phyloP scores from a whole-genome alignment of 2,113 vertebrate genomes.

The Alosa alosa region DNA sequence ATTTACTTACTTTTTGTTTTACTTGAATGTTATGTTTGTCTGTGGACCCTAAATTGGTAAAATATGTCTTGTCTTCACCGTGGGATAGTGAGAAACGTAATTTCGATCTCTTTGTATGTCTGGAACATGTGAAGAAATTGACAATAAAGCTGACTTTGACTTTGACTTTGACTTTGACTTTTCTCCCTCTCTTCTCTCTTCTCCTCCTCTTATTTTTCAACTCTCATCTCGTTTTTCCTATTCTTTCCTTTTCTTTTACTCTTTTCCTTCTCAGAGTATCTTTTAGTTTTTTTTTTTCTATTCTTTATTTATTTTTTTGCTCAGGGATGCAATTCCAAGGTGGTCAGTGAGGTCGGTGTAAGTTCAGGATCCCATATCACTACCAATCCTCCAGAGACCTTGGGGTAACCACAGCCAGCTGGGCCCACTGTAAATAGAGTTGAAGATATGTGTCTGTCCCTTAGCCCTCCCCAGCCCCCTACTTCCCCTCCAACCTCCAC shows the following conservation, averaged over 20 bases:
- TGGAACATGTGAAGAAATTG: too few relatives aligned
- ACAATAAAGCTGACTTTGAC: too few relatives aligned
- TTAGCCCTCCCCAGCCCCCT: not conserved
- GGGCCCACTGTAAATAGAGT: constrained; percentile 8
- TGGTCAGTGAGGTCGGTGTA: constrained; percentile 16
- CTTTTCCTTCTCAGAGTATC: not conserved
- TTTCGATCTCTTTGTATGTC: too few relatives aligned
- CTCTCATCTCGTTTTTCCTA: not conserved
- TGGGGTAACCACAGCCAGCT: constrained; percentile 13
- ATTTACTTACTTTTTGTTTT: too few relatives aligned
- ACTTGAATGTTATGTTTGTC: too few relatives aligned
- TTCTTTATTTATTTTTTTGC: not conserved
- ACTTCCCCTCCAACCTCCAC: not conserved
- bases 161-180: too few relatives aligned
- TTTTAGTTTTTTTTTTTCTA: not conserved
- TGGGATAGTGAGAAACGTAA: too few relatives aligned
- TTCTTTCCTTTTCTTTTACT: not conserved
- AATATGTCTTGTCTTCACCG: too few relatives aligned
- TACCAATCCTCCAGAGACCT: not conserved
- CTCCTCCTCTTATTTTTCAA: not conserved
- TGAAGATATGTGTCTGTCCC: constrained; percentile 10
- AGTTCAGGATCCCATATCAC: constrained; percentile 36
- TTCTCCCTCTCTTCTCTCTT: not conserved
- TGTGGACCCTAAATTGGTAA: too few relatives aligned
- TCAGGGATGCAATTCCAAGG: constrained; percentile 26